Percentiles rank a stretch among this genome's conserved stretches.
Evolutionary conservation across 2,888 invertebrate species (phyloP).

Genomic region (Trilocha varians): DNA sequence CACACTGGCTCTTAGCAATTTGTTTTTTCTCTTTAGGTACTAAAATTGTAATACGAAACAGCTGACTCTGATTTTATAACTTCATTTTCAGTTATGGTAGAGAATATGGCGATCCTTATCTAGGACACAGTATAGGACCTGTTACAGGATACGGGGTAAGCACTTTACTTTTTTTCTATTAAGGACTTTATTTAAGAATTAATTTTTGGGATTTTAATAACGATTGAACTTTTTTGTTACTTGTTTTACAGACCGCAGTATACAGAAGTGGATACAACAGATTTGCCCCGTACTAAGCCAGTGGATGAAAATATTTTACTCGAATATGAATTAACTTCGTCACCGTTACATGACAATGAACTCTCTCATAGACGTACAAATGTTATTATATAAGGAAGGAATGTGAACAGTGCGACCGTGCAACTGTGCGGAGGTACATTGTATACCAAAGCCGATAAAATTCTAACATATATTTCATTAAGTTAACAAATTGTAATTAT

Average conservation of each 20-base stretch:
- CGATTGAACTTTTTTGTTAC: no score
- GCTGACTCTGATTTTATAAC: no score
- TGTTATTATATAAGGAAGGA: slow-evolving; percentile 57
- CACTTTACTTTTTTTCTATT: no score
- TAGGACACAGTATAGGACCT: slow-evolving; percentile 96
- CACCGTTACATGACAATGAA: slow-evolving; percentile 70
- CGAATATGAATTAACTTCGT: slow-evolving; percentile 61
- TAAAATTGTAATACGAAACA: no score
- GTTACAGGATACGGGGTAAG: slow-evolving; percentile 97
- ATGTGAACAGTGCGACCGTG: no score
- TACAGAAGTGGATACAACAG: slow-evolving; percentile 96
- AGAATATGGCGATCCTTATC: slow-evolving; percentile 94
- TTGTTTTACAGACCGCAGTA: slow-evolving; percentile 84
- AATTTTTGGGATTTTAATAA: no score
- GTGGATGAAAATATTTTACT: slow-evolving; percentile 58
- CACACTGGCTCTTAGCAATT: no score
- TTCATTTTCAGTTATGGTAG: slow-evolving; percentile 81
- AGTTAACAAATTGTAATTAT: slow-evolving; percentile 61
- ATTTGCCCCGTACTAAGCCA: slow-evolving; percentile 89
- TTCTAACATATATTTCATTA: slow-evolving; percentile 62
- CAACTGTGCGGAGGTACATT: no score
- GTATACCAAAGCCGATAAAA: slow-evolving; percentile 71
- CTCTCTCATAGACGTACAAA: slow-evolving; percentile 73
- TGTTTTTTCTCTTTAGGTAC: no score
- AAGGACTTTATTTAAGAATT: no score